A percentile compares a stretch with the other conserved stretches of the same genome.
Conservation (phyloP, 2,113 vertebrate genomes). For the Nipponia nippon region DNA sequence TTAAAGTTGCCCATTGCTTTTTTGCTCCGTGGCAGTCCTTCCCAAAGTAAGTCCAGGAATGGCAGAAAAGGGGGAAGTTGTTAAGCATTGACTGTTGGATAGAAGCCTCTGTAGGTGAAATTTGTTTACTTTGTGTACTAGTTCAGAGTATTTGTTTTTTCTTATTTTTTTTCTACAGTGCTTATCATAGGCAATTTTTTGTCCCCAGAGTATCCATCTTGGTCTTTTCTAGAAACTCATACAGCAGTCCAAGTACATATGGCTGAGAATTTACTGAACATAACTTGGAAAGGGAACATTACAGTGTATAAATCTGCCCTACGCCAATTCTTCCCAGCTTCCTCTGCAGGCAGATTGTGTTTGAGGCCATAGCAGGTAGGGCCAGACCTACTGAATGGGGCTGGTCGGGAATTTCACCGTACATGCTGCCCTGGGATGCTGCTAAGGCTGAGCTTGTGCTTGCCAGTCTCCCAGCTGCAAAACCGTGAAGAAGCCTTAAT, state of each 20-base stretch:
- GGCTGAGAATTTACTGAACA: background rate
- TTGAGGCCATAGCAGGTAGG: background rate
- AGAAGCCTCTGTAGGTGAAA: background rate
- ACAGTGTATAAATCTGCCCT: background rate
- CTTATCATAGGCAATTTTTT: background rate
- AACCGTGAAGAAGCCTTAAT: background rate
- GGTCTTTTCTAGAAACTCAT: background rate
- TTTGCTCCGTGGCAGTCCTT: background rate
- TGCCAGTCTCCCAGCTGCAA: background rate
- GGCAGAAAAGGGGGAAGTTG: background rate
- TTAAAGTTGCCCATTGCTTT: background rate
- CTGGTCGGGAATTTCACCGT: background rate
- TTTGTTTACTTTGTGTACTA: background rate
- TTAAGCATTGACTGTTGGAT: background rate
- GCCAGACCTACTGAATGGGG: background rate
- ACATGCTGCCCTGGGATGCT: background rate
- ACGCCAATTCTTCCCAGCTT: background rate
- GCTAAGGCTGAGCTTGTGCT: background rate
- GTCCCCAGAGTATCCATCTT: background rate
- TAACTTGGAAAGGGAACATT: background rate
- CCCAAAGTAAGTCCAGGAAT: background rate
- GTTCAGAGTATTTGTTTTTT: background rate
- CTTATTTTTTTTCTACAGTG: background rate
- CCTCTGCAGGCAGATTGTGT: too few species aligned
- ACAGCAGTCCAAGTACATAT: background rate